Base-by-base conservation (phyloP, 1,140 invertebrate genomes). In the Habropoda laboriosa region DNA sequence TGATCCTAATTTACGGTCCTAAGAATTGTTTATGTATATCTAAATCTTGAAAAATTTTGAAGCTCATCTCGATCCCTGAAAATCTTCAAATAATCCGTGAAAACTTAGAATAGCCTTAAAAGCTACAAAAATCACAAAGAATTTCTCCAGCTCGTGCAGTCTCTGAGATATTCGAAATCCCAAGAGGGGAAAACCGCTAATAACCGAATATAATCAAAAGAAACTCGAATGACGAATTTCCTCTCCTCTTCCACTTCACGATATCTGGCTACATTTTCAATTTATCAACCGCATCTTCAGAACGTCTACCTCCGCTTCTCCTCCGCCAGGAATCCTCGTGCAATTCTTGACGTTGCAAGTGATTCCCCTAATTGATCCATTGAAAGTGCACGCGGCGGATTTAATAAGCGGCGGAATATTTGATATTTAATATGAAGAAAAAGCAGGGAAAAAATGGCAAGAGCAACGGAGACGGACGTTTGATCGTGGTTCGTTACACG, bases 361-460 rank as follows among this genome's bases (percentile, higher is more conserved):
- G 35, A 45, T 64, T 40, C 35, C 40, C 64, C 40, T 72, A 72
- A 72, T 30, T 58, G 70, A 57, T 42, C 21, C 27, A 4, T 7
- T 32, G 13, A 45, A 42, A 49, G 27, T n/a, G 40, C 18, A 27
- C 16, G n/a, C n/a, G n/a, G n/a, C 5, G 38, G 21, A 66, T 55
- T 66, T 55, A 67, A 76, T 57, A 76, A 57, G 38, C 73, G 32
- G 35, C 21, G 38, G n/a, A n/a, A n/a, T n/a, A n/a, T n/a, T n/a
- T n/a, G n/a, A n/a, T 45, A 57, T 67, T 76, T 76, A 67, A 57
- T 45, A 45, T 76, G 18, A 13, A 32, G 64, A 45, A 27, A 13
- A n/a, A 53, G 24, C 24, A 7, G 24, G 51, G n/a, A n/a, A 40
- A n/a, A 16, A 2, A 63, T 6, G 3, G 51, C 24, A 4, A 53